Evolutionary conservation across 2,113 vertebrate species (phyloP).

Genomic region (Isurus oxyrinchus): DNA sequence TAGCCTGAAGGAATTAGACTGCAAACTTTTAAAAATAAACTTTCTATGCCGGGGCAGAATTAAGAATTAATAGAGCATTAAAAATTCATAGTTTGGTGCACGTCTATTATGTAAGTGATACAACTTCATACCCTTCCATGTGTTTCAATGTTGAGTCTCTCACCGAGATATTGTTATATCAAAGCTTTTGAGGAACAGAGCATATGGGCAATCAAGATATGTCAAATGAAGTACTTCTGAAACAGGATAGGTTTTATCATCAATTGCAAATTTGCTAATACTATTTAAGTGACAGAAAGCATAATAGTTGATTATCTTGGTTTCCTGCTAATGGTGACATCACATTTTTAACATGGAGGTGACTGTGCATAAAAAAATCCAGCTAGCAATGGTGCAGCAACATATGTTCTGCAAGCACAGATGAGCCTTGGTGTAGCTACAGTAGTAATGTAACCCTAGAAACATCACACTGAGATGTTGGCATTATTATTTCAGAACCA

Average conservation of each 20-base stretch:
- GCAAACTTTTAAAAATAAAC: no score
- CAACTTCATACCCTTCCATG: no score
- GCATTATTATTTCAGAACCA: not conserved
- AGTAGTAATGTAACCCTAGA: not conserved
- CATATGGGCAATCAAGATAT: not conserved
- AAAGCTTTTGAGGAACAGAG: no score
- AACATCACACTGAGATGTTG: not conserved
- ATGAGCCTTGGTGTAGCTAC: not conserved
- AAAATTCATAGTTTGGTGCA: no score
- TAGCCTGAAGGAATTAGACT: no score
- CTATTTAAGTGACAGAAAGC: not conserved
- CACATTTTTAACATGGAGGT: not conserved
- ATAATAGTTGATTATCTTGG: not conserved
- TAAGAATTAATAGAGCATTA: no score
- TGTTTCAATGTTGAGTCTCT: no score
- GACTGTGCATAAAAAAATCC: not conserved
- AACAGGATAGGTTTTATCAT: not conserved
- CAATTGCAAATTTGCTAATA: not conserved
- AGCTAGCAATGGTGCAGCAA: not conserved
- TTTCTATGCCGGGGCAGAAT: no score
- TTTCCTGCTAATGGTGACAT: not conserved
- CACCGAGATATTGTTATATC: no score
- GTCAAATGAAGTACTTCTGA: not conserved
- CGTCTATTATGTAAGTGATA: no score
- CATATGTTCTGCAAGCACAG: not conserved